Percentiles rank a stretch among this genome's conserved stretches.
Conservation (phyloP, 2,797 vertebrate genomes). For the Sylvilagus floridanus region DNA sequence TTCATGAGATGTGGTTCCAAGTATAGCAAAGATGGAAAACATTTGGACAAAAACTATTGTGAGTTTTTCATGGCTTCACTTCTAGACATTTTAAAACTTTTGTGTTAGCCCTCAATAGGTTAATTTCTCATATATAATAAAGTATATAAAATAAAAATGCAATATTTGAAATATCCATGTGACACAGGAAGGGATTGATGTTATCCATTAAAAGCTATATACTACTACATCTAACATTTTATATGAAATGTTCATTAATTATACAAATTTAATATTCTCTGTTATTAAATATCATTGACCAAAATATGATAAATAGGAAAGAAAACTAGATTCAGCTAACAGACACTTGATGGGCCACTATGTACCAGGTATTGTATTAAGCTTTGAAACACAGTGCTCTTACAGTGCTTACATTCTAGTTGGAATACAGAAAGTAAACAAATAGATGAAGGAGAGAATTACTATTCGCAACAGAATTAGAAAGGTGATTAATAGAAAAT, state of each 20-base stretch:
- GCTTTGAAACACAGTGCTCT: background rate
- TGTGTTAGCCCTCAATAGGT: background rate
- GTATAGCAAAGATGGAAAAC: background rate
- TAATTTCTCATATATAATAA: conserved; percentile 27
- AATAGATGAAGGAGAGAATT: background rate
- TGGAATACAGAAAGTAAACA: conserved; percentile 2
- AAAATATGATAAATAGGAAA: conserved; percentile 39
- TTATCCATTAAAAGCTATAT: conserved; percentile 19
- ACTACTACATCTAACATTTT: background rate
- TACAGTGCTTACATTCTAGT: background rate
- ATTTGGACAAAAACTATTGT: conserved; percentile 12
- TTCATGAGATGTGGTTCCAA: background rate
- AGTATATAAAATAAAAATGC: conserved; percentile 55
- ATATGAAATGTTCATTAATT: conserved; percentile 23
- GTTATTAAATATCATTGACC: conserved; percentile 18
- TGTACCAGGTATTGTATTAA: background rate
- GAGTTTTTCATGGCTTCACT: background rate
- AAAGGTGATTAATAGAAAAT: conserved; percentile 31
- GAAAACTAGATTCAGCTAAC: conserved; percentile 46
- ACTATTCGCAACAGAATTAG: background rate
- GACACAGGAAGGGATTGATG: background rate
- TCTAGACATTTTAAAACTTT: conserved; percentile 43
- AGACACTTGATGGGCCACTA: background rate
- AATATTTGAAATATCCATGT: background rate
- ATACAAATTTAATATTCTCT: conserved; percentile 8